phyloP scores from a whole-genome alignment of 2,113 vertebrate species.

The Burhinus bistriatus region DNA sequence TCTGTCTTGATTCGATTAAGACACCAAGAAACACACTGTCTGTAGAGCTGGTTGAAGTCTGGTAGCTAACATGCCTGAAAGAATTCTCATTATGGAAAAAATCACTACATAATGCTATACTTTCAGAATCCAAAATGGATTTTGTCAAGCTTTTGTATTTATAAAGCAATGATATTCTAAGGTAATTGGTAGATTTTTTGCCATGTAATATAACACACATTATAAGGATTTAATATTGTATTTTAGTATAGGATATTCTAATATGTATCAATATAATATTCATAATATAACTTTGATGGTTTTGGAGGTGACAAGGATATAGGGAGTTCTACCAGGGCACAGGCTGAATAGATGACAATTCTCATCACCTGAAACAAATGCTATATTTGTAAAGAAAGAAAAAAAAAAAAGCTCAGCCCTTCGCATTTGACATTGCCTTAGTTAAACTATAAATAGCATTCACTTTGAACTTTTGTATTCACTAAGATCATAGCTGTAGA shows the following conservation, averaged over 20 bases:
- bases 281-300: neutral
- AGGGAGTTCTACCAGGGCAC: neutral
- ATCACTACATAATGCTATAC: neutral
- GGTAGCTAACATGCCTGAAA: neutral
- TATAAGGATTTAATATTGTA: neutral
- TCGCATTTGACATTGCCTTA: neutral
- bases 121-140: neutral
- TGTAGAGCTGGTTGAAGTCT: neutral
- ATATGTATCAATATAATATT: neutral
- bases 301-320: neutral
- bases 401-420: neutral
- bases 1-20: neutral
- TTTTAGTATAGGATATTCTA: neutral
- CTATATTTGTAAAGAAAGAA: neutral
- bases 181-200: neutral
- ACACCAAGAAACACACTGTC: neutral
- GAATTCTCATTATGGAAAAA: neutral
- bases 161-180: neutral
- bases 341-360: neutral
- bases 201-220: neutral
- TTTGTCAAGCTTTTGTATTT: neutral
- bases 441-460: neutral
- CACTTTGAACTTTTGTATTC: constrained; percentile 14
- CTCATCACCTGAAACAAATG: neutral
- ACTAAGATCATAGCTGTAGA: constrained; percentile 74